Base-by-base conservation (phyloP, 2,888 invertebrate genomes). In the Pristionchus arcanus region DNA sequence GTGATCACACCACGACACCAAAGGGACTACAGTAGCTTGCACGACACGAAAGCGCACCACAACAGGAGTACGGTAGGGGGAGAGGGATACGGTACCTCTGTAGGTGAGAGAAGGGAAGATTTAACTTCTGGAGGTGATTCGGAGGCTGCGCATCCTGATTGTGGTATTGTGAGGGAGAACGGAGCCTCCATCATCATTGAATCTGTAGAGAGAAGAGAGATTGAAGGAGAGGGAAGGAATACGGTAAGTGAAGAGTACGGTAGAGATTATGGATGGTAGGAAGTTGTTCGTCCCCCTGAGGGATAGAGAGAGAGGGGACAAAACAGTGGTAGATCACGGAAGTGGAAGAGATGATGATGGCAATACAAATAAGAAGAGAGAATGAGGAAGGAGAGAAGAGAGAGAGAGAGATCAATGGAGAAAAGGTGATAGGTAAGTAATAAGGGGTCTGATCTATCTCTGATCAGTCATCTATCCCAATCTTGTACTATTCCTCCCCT, bases 131-230 rank as follows among this genome's bases (percentile, higher is more conserved):
- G 55, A 37, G 85, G 85, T 28, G 59, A 59, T 28, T 83, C 83
- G 19, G 83, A 37, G 7, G 83, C 16, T 53, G 85, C 55, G 7
- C n/a, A 31, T 21, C 25, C 19, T 59, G 55, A 15, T 31, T 53
- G 85, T 59, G 85, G 59, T 31, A 85, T 85, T 28, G 85, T 59
- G 87, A 87, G 66, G 34, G 87, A 34, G 87, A 87, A 66, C 49
- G 87, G 87, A 37, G 71, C 16, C 42, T 87, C 87, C 87, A 87
- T 87, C 87, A 87, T 87, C 21, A 19, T 83, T n/a, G 5, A 34
- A 55, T 21, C 42, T 49, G 42, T 11, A 7, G 42, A 9, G 13
- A 49, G 42, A 9, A 49, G n/a, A 7, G 42, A 49, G 37, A 25
- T 49, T 49, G 42, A 49, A 49, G 42, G n/a, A 15, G 59, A 85